Evolutionary conservation across 2,113 vertebrate genomes (phyloP).

Genomic region (Cygnus atratus): DNA sequence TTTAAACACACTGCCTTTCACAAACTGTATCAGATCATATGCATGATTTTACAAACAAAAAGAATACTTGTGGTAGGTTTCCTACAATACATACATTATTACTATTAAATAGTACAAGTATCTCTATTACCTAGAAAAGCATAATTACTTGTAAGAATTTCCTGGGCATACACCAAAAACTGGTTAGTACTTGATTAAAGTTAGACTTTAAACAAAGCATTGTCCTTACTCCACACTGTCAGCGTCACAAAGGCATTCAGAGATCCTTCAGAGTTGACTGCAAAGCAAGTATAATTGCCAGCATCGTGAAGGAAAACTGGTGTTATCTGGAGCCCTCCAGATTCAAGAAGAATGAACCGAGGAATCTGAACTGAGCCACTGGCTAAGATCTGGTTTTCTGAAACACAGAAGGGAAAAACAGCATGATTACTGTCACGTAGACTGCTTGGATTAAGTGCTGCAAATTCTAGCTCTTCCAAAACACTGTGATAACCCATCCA

Average conservation of each 20-base stretch:
- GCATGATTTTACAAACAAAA: slow-evolving; percentile 32
- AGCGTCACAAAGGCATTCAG: slow-evolving; percentile 82
- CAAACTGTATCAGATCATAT: neutral
- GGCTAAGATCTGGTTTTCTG: slow-evolving; percentile 86
- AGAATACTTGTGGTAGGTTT: slow-evolving; percentile 36
- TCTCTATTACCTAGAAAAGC: slow-evolving; percentile 26
- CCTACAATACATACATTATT: slow-evolving; percentile 50
- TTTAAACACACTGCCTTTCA: slow-evolving; percentile 19
- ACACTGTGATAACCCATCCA: neutral
- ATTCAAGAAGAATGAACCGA: slow-evolving; percentile 88
- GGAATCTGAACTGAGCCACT: slow-evolving; percentile 89
- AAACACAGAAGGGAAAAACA: neutral
- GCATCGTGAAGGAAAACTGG: slow-evolving; percentile 87
- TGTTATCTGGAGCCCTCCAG: slow-evolving; percentile 86
- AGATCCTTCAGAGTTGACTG: slow-evolving; percentile 82
- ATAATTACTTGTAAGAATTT: slow-evolving; percentile 49
- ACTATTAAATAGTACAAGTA: slow-evolving; percentile 54
- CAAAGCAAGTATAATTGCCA: slow-evolving; percentile 88
- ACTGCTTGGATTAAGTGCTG: neutral
- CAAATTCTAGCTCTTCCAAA: neutral
- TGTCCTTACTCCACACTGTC: slow-evolving; percentile 92
- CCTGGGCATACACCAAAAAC: neutral
- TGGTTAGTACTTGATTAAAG: slow-evolving; percentile 28
- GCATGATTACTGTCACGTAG: neutral
- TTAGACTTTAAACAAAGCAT: neutral